Base-by-base conservation (phyloP, 2,113 vertebrate genomes). In the Leptodactylus fuscus region DNA sequence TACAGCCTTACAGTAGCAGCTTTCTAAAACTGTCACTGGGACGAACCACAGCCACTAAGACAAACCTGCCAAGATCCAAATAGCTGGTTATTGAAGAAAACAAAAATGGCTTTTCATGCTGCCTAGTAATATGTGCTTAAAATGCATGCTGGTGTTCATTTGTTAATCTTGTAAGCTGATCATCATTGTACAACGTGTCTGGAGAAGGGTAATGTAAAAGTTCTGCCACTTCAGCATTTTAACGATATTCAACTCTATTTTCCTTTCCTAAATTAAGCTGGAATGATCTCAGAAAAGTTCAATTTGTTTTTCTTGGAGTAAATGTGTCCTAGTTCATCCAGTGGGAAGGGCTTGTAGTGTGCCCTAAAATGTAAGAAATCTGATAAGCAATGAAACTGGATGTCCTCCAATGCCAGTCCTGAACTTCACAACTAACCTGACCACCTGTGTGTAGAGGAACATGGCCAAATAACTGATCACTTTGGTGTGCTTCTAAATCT, bases 291-390 rank as follows among this genome's bases (percentile, higher is more conserved):
- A 89, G 91, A 92, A 91, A 90, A 91, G 85, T 87, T 85, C 86
- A 88, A 88, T 79, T 83, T 94, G 91, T 94, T 94, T 89, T 90
- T 94, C 77, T 94, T 94, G 93, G 92, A 92, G 10, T 91, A 91
- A 91, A n/a, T 0, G 22, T 58, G 60, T 91, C 86, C 89, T 90
- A 65, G 88, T 93, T 88, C 90, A 88, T 85, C 88, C 80, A 4
- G 93, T 87, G 89, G 90, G 89, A 91, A 88, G 87, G 89, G 92
- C 89, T 90, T 90, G 85, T 89, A 90, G 90, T 91, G 93, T 93
- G 89, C 93, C 89, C 90, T 87, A 60, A 58, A 92, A 92, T 90
- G 89, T 90, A 91, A 86, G 88, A 91, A 92, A 91, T 90, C 5
- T 81, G 91, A 90, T 90, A 88, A 89, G 90, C 88, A 90, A 92